Percentiles rank a stretch among this genome's conserved stretches.
These are phyloP conservation scores for Epirrhoe tristata DNA, from an alignment of 2,888 invertebrate species.

Conservation along the genomic window DNA sequence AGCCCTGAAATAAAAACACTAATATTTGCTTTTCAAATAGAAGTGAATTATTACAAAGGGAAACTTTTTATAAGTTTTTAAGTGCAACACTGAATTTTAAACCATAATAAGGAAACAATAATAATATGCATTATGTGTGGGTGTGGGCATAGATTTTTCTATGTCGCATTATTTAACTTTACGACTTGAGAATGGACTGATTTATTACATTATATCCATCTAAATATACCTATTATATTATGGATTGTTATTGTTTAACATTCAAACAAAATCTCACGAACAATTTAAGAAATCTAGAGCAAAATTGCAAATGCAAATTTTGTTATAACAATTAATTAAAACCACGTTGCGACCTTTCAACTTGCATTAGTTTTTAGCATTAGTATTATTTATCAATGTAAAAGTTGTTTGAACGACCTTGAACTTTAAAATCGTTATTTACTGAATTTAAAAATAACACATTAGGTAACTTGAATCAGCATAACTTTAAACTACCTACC, in stretches of 20 bases:
- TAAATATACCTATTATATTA: neutral
- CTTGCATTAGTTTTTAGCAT: constrained; percentile 14
- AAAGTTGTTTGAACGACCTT: constrained; percentile 16
- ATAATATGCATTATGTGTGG: neutral
- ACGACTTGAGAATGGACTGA: neutral
- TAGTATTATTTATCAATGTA: neutral
- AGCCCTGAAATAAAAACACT: too few species aligned
- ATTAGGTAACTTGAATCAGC: neutral
- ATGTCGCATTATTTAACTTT: neutral
- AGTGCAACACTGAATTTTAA: neutral
- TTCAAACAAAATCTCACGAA: neutral
- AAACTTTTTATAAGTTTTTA: neutral
- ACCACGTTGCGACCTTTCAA: constrained; percentile 21
- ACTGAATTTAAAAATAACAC: neutral
- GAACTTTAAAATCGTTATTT: constrained; percentile 4
- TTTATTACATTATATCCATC: neutral
- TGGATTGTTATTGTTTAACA: neutral
- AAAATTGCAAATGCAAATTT: constrained; percentile 1
- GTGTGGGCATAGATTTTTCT: neutral
- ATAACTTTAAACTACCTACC: too few species aligned
- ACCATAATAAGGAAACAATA: neutral
- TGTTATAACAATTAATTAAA: constrained; percentile 2
- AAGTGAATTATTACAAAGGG: too few species aligned
- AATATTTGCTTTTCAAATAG: too few species aligned
- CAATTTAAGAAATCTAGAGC: constrained; percentile 9